These are phyloP conservation scores for Pangasius larnaudii DNA, from an alignment of 2,797 vertebrate species.

Conservation along the genomic window DNA sequence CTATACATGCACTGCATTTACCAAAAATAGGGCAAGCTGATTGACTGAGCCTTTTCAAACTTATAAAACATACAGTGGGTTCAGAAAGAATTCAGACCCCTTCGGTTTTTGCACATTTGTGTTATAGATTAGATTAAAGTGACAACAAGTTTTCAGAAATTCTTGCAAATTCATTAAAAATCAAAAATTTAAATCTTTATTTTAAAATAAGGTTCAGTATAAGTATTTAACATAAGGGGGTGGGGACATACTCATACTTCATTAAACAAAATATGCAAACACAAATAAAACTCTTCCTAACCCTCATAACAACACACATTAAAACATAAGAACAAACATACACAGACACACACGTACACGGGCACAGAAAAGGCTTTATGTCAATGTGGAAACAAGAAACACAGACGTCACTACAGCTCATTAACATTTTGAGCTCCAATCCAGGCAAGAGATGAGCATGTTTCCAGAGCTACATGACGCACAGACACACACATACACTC, in stretches of 20 bases:
- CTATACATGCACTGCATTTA: neutral
- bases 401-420: conserved; percentile 45
- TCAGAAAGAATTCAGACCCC: neutral
- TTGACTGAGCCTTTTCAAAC: neutral
- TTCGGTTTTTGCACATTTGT: neutral
- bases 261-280: neutral
- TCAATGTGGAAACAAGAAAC: neutral
- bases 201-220: too few relatives aligned
- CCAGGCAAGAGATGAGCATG: neutral
- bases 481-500: neutral
- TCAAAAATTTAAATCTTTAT: too few relatives aligned
- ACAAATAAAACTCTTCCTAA: neutral
- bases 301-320: neutral
- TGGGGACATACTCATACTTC: neutral
- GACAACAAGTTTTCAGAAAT: neutral
- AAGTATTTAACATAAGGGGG: too few relatives aligned
- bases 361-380: neutral
- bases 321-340: neutral
- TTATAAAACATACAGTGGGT: neutral
- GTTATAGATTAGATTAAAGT: neutral
- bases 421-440: conserved; percentile 50
- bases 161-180: neutral
- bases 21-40: neutral
- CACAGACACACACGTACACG: neutral
- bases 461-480: neutral